These are phyloP conservation scores for Torymus texanus DNA, from an alignment of 2,888 invertebrate species.

Conservation along the genomic window DNA sequence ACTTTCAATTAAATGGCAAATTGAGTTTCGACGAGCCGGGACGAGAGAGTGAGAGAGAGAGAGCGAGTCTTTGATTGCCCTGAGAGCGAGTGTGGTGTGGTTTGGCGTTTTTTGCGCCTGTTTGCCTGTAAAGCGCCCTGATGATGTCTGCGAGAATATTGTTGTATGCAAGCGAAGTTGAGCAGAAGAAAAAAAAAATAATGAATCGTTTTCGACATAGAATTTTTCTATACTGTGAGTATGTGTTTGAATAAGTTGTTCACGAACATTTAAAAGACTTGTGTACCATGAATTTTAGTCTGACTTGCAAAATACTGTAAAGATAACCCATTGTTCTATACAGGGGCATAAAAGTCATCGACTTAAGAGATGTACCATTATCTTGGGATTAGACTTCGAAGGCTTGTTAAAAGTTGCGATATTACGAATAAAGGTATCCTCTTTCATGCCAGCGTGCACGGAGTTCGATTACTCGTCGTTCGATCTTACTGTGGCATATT, in stretches of 20 bases:
- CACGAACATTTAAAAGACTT: too few species aligned
- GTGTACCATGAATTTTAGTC: too few species aligned
- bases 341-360: not conserved
- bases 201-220: too few species aligned
- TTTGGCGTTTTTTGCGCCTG: not conserved
- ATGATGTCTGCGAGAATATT: too few species aligned
- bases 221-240: too few species aligned
- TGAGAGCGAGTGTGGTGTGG: not conserved
- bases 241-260: too few species aligned
- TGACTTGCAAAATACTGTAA: too few species aligned
- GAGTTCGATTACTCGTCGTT: constrained; percentile 42
- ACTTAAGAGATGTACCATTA: constrained; percentile 35
- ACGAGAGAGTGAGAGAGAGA: too few species aligned
- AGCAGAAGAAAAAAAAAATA: too few species aligned
- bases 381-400: constrained; percentile 23
- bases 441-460: constrained; percentile 11
- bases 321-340: too few species aligned
- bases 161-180: too few species aligned
- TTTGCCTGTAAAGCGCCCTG: too few species aligned
- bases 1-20: constrained; percentile 45
- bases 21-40: constrained; percentile 28
- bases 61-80: not conserved
- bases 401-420: constrained; percentile 29
- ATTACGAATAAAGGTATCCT: constrained; percentile 36
- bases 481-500: not conserved